Base-by-base conservation (phyloP, 2,888 invertebrate genomes). In the Leptothorax acervorum region DNA sequence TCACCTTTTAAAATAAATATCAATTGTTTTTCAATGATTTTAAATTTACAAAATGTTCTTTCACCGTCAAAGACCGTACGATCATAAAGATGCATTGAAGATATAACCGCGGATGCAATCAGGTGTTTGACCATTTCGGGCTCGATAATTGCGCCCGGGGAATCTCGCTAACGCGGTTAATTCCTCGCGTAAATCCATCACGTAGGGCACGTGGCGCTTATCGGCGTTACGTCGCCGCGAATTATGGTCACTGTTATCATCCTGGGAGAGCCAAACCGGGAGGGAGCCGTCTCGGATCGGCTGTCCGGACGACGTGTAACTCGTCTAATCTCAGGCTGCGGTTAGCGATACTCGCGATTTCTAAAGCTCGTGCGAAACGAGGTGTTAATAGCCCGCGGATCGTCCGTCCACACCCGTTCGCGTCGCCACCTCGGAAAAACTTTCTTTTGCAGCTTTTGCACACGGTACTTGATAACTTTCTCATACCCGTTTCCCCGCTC, bases 401-500 rank as follows among this genome's bases (percentile, higher is more conserved):
- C 31, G 18, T 35, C 53, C 51, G 45, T 6, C 42, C 28, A 23
- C 23, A 23, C 23, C 23, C 23, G 23, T 23, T 57, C 82, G 28
- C 65, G 28, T 42, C 65, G 28, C 42, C 48, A 35, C 6, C 39
- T 5, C 51, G 18, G 60, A 83, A 82, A 31, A 88, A 86, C 65
- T 83, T 85, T 85, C 62, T 81, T 81, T 63, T 48, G 71, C 53
- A 53, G 78, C 62, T 81, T 81, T 63, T 48, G 71, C 53, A 53
- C 81, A 53, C 73, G 63, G 51, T 53, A 68, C 12, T 73, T 71
- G 51, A 87, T 82, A 85, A 84, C 74, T 82, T 84, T 39, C 5
- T 35, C 35, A 35, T 35, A 35, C 35, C 39, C 39, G 35, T 18
- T 73, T 65, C 35, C 45, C 57, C 81, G 65, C 87, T 87, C 94